Percentiles rank a stretch among this genome's conserved stretches.
Conservation (phyloP, 2,797 vertebrate species). For the Stomatorhinus walkeri region DNA sequence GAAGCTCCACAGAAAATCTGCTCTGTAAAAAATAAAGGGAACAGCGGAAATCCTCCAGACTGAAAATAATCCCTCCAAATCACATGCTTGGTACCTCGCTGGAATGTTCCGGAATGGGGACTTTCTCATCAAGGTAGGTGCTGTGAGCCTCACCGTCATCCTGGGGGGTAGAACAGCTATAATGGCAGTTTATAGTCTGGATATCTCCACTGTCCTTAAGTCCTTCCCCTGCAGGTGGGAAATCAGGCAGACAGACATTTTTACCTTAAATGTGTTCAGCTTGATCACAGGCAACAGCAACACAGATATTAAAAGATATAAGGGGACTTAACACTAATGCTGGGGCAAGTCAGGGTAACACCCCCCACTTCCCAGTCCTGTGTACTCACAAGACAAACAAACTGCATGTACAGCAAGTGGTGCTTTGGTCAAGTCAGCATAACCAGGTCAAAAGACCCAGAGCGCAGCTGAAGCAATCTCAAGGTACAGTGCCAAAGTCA, state of each 20-base stretch:
- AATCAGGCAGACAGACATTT: not conserved
- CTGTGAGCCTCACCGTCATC: slow-evolving; percentile 60
- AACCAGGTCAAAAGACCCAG: not conserved
- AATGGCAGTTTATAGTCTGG: slow-evolving; percentile 41
- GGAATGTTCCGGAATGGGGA: slow-evolving; percentile 69
- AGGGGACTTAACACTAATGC: not conserved
- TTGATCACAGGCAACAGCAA: slow-evolving; percentile 3
- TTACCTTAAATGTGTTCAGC: not conserved
- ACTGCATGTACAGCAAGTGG: not conserved
- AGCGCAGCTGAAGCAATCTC: not conserved
- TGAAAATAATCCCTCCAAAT: not conserved
- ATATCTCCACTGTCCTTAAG: slow-evolving; percentile 45
- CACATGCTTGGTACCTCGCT: slow-evolving; percentile 46
- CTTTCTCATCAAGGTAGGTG: slow-evolving; percentile 83
- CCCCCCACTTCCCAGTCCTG: not conserved
- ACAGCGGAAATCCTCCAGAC: not conserved
- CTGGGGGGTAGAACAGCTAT: slow-evolving; percentile 55
- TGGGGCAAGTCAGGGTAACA: not conserved
- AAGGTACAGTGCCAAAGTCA: not conserved
- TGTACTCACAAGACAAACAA: not conserved
- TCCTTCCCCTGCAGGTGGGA: slow-evolving; percentile 44
- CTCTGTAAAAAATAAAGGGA: not conserved
- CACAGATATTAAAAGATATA: slow-evolving; percentile 35
- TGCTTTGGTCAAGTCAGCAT: not conserved
- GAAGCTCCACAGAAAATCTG: not conserved